phyloP scores from a whole-genome alignment of 2,113 vertebrate genomes.

The Lagopus muta region DNA sequence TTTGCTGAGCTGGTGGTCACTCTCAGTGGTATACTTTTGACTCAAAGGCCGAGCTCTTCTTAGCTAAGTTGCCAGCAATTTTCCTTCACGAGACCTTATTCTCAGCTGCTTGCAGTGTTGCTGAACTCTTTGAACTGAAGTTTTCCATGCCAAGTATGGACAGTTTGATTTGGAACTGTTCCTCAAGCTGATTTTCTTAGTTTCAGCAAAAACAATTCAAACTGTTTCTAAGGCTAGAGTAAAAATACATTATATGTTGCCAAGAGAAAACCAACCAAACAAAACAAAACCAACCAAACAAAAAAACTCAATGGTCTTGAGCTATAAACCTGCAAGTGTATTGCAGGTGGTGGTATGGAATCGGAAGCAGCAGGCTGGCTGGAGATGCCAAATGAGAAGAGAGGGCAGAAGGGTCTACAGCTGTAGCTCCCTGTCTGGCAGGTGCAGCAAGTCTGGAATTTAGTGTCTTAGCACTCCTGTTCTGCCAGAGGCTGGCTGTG shows the following conservation, averaged over 20 bases:
- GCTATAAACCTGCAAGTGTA: neutral
- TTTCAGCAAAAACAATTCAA: conserved; percentile 29
- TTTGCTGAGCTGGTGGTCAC: neutral
- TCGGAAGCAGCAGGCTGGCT: neutral
- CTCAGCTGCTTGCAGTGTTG: conserved; percentile 21
- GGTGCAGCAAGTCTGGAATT: neutral
- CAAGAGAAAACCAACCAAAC: neutral
- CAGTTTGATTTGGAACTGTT: conserved; percentile 26
- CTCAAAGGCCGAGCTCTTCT: neutral
- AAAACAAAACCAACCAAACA: too few relatives aligned
- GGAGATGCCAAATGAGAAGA: neutral
- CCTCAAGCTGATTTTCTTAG: conserved; percentile 27
- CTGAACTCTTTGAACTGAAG: conserved; percentile 33
- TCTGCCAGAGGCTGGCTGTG: neutral
- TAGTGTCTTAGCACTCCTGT: neutral
- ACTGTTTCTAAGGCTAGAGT: neutral
- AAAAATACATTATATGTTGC: neutral
- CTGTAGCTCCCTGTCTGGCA: neutral
- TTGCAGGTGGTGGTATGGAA: neutral
- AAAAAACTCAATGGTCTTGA: neutral
- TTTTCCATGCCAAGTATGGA: conserved; percentile 71
- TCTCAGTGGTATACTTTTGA: neutral
- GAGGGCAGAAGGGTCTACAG: neutral
- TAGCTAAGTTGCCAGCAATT: neutral
- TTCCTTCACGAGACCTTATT: conserved; percentile 11